Evolutionary conservation across 2,113 vertebrate species (phyloP).

Genomic region (Thalassoma bifasciatum): DNA sequence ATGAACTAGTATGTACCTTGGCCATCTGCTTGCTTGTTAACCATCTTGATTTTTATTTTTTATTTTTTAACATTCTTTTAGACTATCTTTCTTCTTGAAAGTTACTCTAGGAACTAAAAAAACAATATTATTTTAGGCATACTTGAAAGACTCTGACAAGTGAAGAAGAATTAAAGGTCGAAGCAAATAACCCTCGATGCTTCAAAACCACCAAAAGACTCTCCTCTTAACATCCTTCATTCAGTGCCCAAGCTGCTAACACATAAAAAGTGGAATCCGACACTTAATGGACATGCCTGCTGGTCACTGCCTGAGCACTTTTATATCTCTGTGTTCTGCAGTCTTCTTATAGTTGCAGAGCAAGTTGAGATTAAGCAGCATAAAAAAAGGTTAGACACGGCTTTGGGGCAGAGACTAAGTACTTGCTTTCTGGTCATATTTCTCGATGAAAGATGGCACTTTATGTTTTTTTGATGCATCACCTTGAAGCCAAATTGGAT

Average conservation of each 20-base stretch:
- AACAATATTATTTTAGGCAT: background rate
- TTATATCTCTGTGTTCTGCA: background rate
- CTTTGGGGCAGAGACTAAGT: slow-evolving; percentile 32
- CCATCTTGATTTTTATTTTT: too few species aligned
- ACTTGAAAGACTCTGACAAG: background rate
- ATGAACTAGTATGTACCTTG: too few species aligned
- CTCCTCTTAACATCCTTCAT: background rate
- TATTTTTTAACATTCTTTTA: too few species aligned
- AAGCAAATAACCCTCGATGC: background rate
- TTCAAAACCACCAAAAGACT: background rate
- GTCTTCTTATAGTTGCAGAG: slow-evolving; percentile 11
- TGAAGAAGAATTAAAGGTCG: background rate
- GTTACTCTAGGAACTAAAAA: too few species aligned
- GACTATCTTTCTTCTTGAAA: too few species aligned
- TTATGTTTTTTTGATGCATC: slow-evolving; percentile 30
- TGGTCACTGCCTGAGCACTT: background rate
- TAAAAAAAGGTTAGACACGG: slow-evolving; percentile 15
- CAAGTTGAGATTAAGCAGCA: slow-evolving; percentile 35
- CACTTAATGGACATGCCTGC: slow-evolving; percentile 4
- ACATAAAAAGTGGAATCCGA: slow-evolving; percentile 8
- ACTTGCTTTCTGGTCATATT: slow-evolving; percentile 28
- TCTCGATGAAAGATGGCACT: slow-evolving; percentile 51
- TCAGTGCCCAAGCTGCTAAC: background rate
- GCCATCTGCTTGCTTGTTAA: too few species aligned
- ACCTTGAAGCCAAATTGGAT: slow-evolving; percentile 51